Base-by-base conservation (phyloP, 2,113 vertebrate species). In the Cacatua alba region DNA sequence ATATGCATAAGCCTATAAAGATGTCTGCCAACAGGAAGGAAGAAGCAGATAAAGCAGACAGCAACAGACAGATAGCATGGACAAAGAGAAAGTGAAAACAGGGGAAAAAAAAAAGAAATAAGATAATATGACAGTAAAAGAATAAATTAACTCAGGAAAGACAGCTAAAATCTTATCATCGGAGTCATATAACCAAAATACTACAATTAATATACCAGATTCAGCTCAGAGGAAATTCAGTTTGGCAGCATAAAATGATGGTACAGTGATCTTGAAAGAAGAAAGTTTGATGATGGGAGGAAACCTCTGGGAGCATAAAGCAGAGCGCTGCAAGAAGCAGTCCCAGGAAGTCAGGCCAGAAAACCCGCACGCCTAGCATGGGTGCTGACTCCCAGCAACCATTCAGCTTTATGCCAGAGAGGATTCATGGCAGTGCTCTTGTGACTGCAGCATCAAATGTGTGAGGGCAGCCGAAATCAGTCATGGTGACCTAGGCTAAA, bases 1-100 rank as follows among this genome's bases (percentile, higher is more conserved):
- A 65, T 78, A 83, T 75, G 60, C 60, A 96, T 82, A 90, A 93
- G 82, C 35, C 68, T 92, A 33, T 94, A 90, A 96, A 94, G 91
- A 95, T 82, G 44, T 86, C 62, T 90, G 79, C 78, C 88, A 96
- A 92, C 53, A 97, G 83, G 89, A 97, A 97, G 77, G 76, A 97
- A 96, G 90, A 92, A 90, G 57, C 3, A 91, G 90, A 93, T 96
- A 97, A 96, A 96, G 87, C 13, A 97, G 83, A 93, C 26, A 93
- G 94, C 80, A 96, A 88, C 35, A 96, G 77, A 92, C 5, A 94
- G 94, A 96, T 92, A 94, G 29, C 59, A 94, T 25, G 77, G 63
- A 79, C 43, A 87, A 71, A 97, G 72, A 95, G 78, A 77, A 97
- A 94, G 23, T 62, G 35, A 44, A 92, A 92, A 91, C 6, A 77